A percentile compares a stretch with the other conserved stretches of the same genome.
Conservation (phyloP, 92 coral and sea anemone species). For the Palythoa grandis region DNA sequence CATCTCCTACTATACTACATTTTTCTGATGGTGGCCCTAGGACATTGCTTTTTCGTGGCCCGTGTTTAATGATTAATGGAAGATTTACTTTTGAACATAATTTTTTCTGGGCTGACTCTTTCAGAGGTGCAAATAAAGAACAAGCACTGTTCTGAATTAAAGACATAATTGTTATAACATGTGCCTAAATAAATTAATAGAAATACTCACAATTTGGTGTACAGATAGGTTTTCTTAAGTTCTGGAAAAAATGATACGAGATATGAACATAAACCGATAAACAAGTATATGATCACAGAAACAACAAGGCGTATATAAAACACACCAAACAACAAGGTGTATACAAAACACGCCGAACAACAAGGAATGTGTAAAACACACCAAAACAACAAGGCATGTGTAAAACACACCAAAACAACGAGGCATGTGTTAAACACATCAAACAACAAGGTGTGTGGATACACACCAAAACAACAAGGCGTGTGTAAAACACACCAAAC, state of each 20-base stretch:
- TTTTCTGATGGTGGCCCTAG: conserved; percentile 10
- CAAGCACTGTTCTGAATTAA: too few relatives aligned
- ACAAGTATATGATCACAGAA: conserved; percentile 3
- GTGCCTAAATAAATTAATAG: too few relatives aligned
- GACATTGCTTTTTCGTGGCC: neutral
- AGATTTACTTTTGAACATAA: conserved; percentile 36
- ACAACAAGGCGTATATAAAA: neutral
- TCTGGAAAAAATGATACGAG: too few relatives aligned
- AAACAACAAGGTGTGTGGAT: neutral
- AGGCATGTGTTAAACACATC: neutral
- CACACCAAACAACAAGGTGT: neutral
- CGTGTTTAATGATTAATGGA: conserved; percentile 17
- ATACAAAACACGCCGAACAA: neutral
- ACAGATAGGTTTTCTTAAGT: too few relatives aligned
- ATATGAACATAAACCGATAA: neutral
- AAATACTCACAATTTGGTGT: too few relatives aligned
- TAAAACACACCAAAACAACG: neutral
- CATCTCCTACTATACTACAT: conserved; percentile 46
- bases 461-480: conserved; percentile 5
- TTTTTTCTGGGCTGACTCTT: too few relatives aligned
- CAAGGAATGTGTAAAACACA: neutral
- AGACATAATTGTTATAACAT: too few relatives aligned
- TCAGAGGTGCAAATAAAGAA: too few relatives aligned
- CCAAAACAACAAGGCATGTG: conserved; percentile 4
- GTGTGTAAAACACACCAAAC: neutral